These are phyloP conservation scores for Araneus ventricosus DNA, from an alignment of 1,140 invertebrate genomes.

Conservation along the genomic window DNA sequence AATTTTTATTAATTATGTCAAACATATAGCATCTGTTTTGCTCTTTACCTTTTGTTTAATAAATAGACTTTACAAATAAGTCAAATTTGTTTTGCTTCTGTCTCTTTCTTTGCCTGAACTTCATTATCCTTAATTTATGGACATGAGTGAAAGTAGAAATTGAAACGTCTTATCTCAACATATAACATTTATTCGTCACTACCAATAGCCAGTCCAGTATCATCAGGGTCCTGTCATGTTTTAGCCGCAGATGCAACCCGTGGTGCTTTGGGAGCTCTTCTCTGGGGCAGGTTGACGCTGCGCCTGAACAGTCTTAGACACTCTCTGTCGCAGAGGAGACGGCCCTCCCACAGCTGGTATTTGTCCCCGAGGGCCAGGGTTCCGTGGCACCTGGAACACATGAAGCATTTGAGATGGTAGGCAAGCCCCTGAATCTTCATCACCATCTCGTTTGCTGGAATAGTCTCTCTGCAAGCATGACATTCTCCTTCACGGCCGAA, in stretches of 20 bases:
- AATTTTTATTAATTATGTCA: no score
- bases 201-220: background rate
- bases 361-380: slow-evolving; percentile 49
- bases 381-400: slow-evolving; percentile 61
- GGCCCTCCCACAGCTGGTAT: slow-evolving; percentile 62
- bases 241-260: background rate
- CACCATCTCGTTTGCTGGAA: slow-evolving; percentile 66
- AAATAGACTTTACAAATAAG: no score
- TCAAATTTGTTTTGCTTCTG: no score
- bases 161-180: no score
- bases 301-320: slow-evolving; percentile 51
- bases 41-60: no score
- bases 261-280: slow-evolving; percentile 2
- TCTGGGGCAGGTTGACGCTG: background rate
- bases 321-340: slow-evolving; percentile 58
- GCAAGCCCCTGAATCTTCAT: slow-evolving; percentile 69
- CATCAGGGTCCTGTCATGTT: background rate
- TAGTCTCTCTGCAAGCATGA: slow-evolving; percentile 53
- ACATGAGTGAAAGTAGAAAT: no score
- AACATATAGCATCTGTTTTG: no score
- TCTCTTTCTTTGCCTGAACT: no score
- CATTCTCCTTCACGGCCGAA: slow-evolving; percentile 66
- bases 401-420: slow-evolving; percentile 65
- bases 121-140: no score
- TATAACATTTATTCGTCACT: background rate